phyloP scores from a whole-genome alignment of 2,888 invertebrate species.

The Eucera pruinosa region DNA sequence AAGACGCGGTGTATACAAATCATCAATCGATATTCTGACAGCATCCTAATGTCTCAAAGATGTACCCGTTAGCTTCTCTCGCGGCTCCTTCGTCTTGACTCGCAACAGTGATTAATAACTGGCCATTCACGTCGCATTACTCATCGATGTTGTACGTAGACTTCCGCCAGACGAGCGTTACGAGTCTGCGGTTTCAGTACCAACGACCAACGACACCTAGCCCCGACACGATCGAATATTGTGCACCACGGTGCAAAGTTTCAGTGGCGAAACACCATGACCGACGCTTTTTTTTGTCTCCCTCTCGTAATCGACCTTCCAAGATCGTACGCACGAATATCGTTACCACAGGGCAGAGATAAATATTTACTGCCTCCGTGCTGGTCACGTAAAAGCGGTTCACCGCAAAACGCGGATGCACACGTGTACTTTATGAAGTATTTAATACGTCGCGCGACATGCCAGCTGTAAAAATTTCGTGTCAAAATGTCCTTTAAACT shows the following conservation, averaged over 20 bases:
- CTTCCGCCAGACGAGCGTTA: slow-evolving; percentile 74
- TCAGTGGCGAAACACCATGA: slow-evolving; percentile 43
- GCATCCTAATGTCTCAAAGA: slow-evolving; percentile 19
- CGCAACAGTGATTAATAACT: slow-evolving; percentile 75
- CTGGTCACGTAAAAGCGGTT: slow-evolving; percentile 39
- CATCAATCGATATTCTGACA: slow-evolving; percentile 61
- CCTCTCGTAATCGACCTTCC: slow-evolving; percentile 52
- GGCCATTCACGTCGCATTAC: slow-evolving; percentile 74
- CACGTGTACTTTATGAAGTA: slow-evolving; percentile 30
- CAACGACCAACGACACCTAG: slow-evolving; percentile 52
- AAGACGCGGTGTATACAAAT: slow-evolving; percentile 33
- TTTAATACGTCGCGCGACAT: slow-evolving; percentile 47
- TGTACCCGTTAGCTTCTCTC: slow-evolving; percentile 47
- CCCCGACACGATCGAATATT: slow-evolving; percentile 35
- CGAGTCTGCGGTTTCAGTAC: slow-evolving; percentile 74
- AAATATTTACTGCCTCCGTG: slow-evolving; percentile 60
- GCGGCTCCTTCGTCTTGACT: slow-evolving; percentile 58
- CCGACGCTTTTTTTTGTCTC: slow-evolving; percentile 20
- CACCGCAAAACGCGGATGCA: slow-evolving; percentile 50
- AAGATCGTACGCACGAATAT: slow-evolving; percentile 54
- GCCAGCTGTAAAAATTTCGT: slow-evolving; percentile 28
- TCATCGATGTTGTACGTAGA: slow-evolving; percentile 72
- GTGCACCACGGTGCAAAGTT: slow-evolving; percentile 33
- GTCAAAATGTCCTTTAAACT: slow-evolving; percentile 21
- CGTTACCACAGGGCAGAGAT: slow-evolving; percentile 51